phyloP scores from a whole-genome alignment of 2,797 vertebrate species.

The Cichlasoma orientale region DNA sequence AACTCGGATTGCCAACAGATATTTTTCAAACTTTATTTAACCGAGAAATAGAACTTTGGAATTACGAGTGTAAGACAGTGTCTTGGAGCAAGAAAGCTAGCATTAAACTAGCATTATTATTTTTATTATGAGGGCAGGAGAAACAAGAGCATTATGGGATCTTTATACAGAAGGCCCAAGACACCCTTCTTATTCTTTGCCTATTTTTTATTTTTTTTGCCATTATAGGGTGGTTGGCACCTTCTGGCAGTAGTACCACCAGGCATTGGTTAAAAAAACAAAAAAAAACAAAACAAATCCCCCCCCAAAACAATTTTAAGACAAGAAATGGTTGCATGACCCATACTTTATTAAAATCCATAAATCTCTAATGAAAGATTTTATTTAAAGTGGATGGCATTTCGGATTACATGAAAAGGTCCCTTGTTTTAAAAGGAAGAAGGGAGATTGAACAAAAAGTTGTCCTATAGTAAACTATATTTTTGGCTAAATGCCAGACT shows the following conservation, averaged over 20 bases:
- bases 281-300: not conserved
- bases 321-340: not conserved
- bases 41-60: not conserved
- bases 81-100: too few species aligned
- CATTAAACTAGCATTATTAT: too few species aligned
- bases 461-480: not conserved
- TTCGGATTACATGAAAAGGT: not conserved
- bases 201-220: not conserved
- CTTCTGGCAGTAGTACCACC: not conserved
- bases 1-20: not conserved
- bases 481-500: not conserved
- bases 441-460: not conserved
- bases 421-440: not conserved
- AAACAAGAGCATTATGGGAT: too few species aligned
- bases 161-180: not conserved
- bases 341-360: not conserved
- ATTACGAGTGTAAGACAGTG: too few species aligned
- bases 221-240: not conserved
- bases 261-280: not conserved
- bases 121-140: too few species aligned
- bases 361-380: not conserved
- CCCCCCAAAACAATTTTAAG: not conserved
- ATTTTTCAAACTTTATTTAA: rapidly evolving
- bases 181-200: not conserved
- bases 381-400: not conserved